These are phyloP conservation scores for Cylas formicarius DNA, from an alignment of 1,140 invertebrate species.

Conservation along the genomic window DNA sequence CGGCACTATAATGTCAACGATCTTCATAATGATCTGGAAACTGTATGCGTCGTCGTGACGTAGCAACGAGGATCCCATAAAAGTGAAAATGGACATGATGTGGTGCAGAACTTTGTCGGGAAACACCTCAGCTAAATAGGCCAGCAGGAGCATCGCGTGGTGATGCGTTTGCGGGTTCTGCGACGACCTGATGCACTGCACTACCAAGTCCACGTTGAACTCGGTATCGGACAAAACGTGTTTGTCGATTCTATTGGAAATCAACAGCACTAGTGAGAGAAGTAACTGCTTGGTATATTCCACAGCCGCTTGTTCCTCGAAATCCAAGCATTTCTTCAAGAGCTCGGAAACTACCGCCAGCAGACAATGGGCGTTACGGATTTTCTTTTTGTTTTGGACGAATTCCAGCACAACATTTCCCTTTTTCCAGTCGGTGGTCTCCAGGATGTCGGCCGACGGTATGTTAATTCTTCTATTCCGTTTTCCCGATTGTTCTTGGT, in stretches of 20 bases:
- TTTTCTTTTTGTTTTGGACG: constrained; percentile 73
- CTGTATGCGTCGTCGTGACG: constrained; percentile 90
- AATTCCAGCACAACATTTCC: constrained; percentile 75
- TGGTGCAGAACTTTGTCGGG: constrained; percentile 81
- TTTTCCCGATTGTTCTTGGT: constrained; percentile 31
- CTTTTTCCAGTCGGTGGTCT: constrained; percentile 64
- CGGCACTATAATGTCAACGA: constrained; percentile 84
- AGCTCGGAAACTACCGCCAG: constrained; percentile 71
- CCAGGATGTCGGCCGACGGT: constrained; percentile 50
- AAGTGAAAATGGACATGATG: constrained; percentile 92
- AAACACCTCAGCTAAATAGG: constrained; percentile 64
- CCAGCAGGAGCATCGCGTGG: constrained; percentile 76
- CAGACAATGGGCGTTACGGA: constrained; percentile 57
- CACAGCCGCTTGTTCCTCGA: constrained; percentile 74
- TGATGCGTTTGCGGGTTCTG: constrained; percentile 92
- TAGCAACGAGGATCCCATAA: constrained; percentile 85
- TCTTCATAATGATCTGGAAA: constrained; percentile 85
- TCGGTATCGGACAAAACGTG: constrained; percentile 49
- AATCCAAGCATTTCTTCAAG: constrained; percentile 68
- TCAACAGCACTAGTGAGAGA: constrained; percentile 68
- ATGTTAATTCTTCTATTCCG: constrained; percentile 41
- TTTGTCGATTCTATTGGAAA: constrained; percentile 49
- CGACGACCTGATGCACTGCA: constrained; percentile 80
- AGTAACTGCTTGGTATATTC: constrained; percentile 87
- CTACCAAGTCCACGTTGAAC: constrained; percentile 75